Evolutionary conservation across 2,113 vertebrate species (phyloP).

Genomic region (Aegithalos caudatus): DNA sequence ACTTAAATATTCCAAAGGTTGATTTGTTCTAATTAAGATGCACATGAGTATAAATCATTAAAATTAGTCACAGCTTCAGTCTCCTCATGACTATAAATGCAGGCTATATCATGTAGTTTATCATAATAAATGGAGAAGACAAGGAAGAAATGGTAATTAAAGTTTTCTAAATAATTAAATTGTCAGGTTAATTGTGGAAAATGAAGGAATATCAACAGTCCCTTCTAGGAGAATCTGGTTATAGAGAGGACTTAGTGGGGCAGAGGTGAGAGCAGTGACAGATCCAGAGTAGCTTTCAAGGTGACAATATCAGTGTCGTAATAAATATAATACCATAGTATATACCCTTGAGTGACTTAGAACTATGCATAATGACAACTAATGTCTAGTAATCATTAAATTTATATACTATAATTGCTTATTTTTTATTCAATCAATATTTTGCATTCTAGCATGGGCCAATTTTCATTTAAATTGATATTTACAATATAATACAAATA

Average conservation of each 20-base stretch:
- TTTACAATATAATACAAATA: too few relatives aligned
- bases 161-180: not conserved
- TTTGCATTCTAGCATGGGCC: not conserved
- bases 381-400: not conserved
- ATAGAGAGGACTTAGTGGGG: not conserved
- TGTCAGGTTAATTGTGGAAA: not conserved
- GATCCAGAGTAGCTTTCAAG: not conserved
- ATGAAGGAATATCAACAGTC: not conserved
- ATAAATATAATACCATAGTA: not conserved
- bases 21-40: not conserved
- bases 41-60: not conserved
- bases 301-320: not conserved
- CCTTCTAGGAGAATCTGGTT: not conserved
- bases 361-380: not conserved
- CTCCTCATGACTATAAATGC: not conserved
- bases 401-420: not conserved
- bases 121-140: not conserved
- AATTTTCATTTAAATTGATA: not conserved
- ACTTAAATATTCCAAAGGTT: not conserved
- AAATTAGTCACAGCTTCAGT: not conserved
- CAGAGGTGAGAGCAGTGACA: not conserved
- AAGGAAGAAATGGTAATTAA: not conserved
- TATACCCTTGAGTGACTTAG: not conserved
- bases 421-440: not conserved
- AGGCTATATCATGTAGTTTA: not conserved